Evolutionary conservation across 2,797 vertebrate species (phyloP), one percentile per base, ranked within the genome.

Genomic region (Falco biarmicus): DNA sequence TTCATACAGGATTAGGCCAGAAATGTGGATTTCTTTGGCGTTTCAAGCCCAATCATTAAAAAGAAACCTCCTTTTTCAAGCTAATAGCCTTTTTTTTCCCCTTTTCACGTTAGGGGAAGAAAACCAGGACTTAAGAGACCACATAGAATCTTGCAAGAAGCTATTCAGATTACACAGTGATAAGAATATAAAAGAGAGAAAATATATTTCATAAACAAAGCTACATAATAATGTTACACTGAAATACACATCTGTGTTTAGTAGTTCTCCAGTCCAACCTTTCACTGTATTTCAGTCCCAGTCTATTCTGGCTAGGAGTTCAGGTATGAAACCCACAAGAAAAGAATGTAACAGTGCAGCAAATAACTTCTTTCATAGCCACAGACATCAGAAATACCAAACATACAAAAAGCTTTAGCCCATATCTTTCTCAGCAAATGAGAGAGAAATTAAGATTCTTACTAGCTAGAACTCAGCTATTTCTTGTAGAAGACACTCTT

Each of bases 1-100:
- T 97, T 93, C 61, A 57, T 71, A 77, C 4, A 69, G 74, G 73
- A 95, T 91, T 94, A 87, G 65, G 57, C 24, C 66, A 87, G 54
- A 93, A 96, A 83, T 51, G 28, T 89, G 89, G 69, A 75, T 70
- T 95, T 92, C 43, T 81, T 81, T 64, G 50, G 77, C 0, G 0
- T 68, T 85, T 90, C 82, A 60, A 89, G 90, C 76, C 65, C n/a
- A 75, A 26, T 70, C 73, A 84, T 78, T 87, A 87, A 71, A 83
- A 89, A 93, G 39, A 96, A 87, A 54, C 13, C 14, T 65, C 25
- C 8, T 53, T 86, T 93, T 81, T 60, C 31, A 78, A 47, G 37
- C 18, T 39, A 83, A 57, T 11, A 80, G 20, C 2, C 25, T 34
- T 76, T 60, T 31, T 60, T 31, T n/a, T 16, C 26, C 6, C 5